Percentiles rank a stretch among this genome's conserved stretches.
These are phyloP conservation scores for Sebastes elongatus DNA, from an alignment of 2,797 vertebrate species.

Conservation along the genomic window DNA sequence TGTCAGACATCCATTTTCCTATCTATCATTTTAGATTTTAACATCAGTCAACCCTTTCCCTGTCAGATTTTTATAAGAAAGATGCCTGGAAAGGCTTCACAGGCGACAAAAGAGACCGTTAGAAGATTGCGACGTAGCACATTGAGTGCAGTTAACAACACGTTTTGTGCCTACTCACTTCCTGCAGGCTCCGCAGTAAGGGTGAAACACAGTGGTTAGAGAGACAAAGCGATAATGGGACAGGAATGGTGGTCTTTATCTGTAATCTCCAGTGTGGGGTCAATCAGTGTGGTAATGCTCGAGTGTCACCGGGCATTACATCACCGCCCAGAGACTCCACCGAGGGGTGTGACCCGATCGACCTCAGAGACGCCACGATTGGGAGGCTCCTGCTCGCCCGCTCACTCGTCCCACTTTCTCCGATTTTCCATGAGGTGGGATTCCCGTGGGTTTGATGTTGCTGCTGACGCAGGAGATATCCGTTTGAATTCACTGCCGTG, in stretches of 20 bases:
- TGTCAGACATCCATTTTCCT: conserved; percentile 23
- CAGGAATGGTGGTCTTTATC: conserved; percentile 9
- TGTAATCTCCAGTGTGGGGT: conserved; percentile 43
- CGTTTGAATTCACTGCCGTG: conserved; percentile 9
- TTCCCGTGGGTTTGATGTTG: conserved; percentile 16
- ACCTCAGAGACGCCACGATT: neutral
- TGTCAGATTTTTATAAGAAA: conserved; percentile 15
- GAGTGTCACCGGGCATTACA: conserved; percentile 32
- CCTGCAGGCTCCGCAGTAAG: neutral
- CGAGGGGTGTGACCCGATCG: conserved; percentile 6
- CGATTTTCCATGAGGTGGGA: conserved; percentile 19
- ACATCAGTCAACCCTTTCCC: conserved; percentile 28
- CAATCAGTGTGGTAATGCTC: conserved; percentile 38
- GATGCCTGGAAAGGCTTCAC: neutral
- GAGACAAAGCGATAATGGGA: neutral
- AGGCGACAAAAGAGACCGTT: conserved; percentile 23
- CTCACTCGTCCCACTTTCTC: conserved; percentile 14
- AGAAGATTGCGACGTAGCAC: conserved; percentile 3
- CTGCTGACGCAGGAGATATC: conserved; percentile 11
- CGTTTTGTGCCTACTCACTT: neutral
- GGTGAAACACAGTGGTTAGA: neutral
- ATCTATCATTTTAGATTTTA: conserved; percentile 23
- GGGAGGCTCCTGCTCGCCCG: neutral
- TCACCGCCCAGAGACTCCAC: conserved; percentile 1
- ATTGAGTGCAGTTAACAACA: conserved; percentile 20